Evolutionary conservation across 2,113 vertebrate species (phyloP), one percentile per base, ranked within the genome.

Genomic region (Oostethus manadensis): DNA sequence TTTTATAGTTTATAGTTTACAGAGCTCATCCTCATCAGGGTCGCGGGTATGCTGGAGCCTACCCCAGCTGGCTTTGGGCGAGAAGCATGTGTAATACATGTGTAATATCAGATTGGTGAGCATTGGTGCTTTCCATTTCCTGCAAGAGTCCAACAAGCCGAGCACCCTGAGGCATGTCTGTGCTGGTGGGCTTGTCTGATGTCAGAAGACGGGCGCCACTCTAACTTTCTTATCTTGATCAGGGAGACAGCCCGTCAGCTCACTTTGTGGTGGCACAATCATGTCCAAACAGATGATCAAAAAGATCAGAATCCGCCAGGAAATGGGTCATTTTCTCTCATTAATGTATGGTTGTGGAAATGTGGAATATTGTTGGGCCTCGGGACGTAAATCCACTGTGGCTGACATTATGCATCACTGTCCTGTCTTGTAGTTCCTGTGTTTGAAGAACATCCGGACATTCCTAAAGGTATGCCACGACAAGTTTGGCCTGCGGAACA

Each of bases 381-480:
- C 6, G n/a, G n/a, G n/a, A n/a, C 2, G 14, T 14, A 14, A 42
- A 42, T 14, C 13, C 1, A 1, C 11, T 44, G 8, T 53, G 0
- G 2, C 16, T 14, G 14, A 3, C 48, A 56, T 29, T 45, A 35
- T 22, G 23, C 11, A 29, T 0, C n/a, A 43, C 6, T 3, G 2
- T 68, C 29, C 75, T 14, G 73, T 1, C 29, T 63, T 56, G 0
- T 77, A 98, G 96, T 98, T 99, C 64, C 89, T 99, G 62, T 99
- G 97, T 26, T 21, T 98, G 91, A 99, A 99, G 90, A 99, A 99
- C 78, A 98, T 99, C 68, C 87, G 95, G 22, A 99, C 94, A 0
- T 99, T 99, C 84, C 91, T 99, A 0, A 98, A 95, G 75, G 95
- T 98, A 57, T 98, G 97, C 62, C 97, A 99, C 0, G 97, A 99